A percentile compares a stretch with the other conserved stretches of the same genome.
Evolutionary conservation across 2,113 vertebrate genomes (phyloP).

Genomic region (Petroica traversi): DNA sequence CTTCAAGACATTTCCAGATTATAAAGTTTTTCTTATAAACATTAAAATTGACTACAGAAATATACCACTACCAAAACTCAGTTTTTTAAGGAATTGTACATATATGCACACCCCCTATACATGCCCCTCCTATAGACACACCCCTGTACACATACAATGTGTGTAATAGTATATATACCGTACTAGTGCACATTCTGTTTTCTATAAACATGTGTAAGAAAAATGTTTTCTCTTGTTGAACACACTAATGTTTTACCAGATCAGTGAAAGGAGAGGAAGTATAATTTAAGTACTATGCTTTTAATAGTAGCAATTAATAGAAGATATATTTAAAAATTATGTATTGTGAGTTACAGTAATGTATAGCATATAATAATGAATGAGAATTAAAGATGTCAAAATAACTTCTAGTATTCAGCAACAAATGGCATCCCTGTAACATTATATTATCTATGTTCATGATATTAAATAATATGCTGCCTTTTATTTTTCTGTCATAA

Average conservation of each 20-base stretch:
- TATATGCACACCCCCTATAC: no score
- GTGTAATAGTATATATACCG: neutral
- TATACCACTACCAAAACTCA: neutral
- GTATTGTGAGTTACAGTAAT: neutral
- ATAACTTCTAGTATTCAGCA: neutral
- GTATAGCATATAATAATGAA: neutral
- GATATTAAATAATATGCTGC: neutral
- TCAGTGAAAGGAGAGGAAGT: neutral
- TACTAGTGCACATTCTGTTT: neutral
- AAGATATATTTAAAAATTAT: neutral
- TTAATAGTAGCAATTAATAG: neutral
- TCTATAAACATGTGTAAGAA: neutral
- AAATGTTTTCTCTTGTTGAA: neutral
- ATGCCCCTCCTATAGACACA: neutral
- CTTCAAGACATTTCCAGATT: neutral
- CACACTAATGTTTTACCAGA: neutral
- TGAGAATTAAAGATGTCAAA: neutral
- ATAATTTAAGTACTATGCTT: neutral
- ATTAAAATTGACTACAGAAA: neutral
- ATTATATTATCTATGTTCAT: neutral
- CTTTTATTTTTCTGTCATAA: neutral
- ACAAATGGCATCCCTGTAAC: neutral
- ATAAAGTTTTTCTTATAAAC: neutral
- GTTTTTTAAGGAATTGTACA: neutral
- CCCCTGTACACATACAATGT: neutral